phyloP scores from a whole-genome alignment of 2,113 vertebrate species.

The Chionis minor region DNA sequence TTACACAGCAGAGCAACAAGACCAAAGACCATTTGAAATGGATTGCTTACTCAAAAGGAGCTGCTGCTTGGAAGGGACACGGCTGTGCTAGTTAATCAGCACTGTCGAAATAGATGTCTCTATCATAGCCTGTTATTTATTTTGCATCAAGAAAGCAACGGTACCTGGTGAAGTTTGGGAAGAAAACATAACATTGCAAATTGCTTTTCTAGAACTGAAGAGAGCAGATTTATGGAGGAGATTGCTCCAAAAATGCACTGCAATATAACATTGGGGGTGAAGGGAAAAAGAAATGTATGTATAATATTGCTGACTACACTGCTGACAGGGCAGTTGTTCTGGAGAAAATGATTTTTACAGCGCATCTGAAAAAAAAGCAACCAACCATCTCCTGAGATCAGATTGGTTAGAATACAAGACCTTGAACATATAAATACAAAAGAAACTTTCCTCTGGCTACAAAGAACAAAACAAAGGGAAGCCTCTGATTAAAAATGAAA shows the following conservation, averaged over 20 bases:
- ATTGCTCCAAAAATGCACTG: constrained; percentile 29
- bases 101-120: constrained; percentile 31
- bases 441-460: background rate
- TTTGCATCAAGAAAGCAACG: background rate
- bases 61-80: constrained; percentile 9
- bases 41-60: constrained; percentile 54
- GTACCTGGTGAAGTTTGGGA: background rate
- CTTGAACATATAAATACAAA: background rate
- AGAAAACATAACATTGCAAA: constrained; percentile 24
- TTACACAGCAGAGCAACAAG: constrained; percentile 48
- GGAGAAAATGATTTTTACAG: constrained; percentile 30
- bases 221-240: constrained; percentile 35
- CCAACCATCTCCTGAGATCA: background rate
- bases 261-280: constrained; percentile 6
- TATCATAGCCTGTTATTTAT: constrained; percentile 49
- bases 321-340: constrained; percentile 48
- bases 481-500: background rate
- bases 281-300: background rate
- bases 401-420: background rate
- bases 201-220: constrained; percentile 44
- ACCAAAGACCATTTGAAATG: constrained; percentile 57
- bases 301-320: constrained; percentile 34
- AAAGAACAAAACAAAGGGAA: background rate
- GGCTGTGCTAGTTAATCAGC: constrained; percentile 48
- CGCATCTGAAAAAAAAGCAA: background rate